A percentile compares a stretch with the other conserved stretches of the same genome.
phyloP scores from a whole-genome alignment of 1,140 invertebrate genomes.

The Drosophila persimilis region DNA sequence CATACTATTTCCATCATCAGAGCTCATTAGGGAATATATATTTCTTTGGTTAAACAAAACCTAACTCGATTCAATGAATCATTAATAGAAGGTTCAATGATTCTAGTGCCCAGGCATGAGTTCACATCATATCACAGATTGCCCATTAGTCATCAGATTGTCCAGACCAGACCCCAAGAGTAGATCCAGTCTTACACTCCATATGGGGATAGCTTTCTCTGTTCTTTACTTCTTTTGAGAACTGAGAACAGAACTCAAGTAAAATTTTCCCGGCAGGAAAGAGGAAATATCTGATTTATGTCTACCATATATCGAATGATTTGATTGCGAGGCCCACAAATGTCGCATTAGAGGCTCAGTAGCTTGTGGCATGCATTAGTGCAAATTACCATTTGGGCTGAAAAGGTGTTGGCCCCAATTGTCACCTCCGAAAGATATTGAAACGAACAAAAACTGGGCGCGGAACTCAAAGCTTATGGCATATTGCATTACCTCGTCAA shows the following conservation, averaged over 20 bases:
- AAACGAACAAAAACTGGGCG: constrained; percentile 57
- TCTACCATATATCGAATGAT: constrained; percentile 32
- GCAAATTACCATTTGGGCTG: constrained; percentile 62
- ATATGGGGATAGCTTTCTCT: constrained; percentile 35
- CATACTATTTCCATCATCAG: not conserved
- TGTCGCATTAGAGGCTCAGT: constrained; percentile 50
- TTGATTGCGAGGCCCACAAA: constrained; percentile 20
- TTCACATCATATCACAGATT: constrained; percentile 42
- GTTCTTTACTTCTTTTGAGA: not conserved
- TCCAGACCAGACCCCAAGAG: constrained; percentile 5
- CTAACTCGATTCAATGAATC: constrained; percentile 37
- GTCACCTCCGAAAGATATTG: constrained; percentile 71
- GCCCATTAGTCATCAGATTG: constrained; percentile 54
- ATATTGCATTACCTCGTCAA: constrained; percentile 70
- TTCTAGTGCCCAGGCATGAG: constrained; percentile 32
- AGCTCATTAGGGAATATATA: constrained; percentile 2
- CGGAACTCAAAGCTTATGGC: constrained; percentile 55
- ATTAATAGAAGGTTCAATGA: constrained; percentile 64
- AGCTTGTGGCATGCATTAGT: constrained; percentile 58
- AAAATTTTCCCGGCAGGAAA: not conserved
- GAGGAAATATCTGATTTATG: constrained; percentile 38
- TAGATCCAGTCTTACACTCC: constrained; percentile 3
- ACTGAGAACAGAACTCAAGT: no score
- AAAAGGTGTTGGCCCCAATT: constrained; percentile 78
- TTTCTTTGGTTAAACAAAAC: not conserved